Evolutionary conservation across 2,113 vertebrate genomes (phyloP).

Genomic region (Syrmaticus mikado): DNA sequence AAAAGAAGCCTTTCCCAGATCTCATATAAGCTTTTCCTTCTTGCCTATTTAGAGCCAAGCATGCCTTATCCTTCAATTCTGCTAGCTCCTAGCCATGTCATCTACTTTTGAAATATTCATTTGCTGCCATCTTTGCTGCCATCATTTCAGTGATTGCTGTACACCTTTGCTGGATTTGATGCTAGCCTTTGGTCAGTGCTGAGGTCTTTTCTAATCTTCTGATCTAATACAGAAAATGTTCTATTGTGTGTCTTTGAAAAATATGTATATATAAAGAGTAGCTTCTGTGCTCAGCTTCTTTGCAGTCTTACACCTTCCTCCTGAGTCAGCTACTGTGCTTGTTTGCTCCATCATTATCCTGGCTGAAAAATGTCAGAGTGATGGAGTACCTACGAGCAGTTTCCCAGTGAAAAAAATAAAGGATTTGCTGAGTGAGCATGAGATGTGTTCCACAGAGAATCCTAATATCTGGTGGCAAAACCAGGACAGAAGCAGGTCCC

Average conservation of each 20-base stretch:
- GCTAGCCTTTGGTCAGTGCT: background rate
- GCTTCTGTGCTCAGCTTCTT: conserved; percentile 17
- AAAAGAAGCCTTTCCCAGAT: background rate
- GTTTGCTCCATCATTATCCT: conserved; percentile 70
- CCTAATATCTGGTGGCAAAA: conserved; percentile 56
- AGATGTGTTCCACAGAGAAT: conserved; percentile 50
- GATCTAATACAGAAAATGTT: background rate
- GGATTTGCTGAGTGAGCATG: conserved; percentile 62
- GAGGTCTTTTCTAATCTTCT: background rate
- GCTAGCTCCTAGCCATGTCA: background rate
- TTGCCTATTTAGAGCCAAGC: background rate
- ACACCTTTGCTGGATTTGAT: background rate
- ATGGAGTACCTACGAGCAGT: conserved; percentile 70
- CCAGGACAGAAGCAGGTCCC: conserved; percentile 4
- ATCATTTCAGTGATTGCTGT: background rate
- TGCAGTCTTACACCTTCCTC: conserved; percentile 46
- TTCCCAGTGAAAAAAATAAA: conserved; percentile 54
- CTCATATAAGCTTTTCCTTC: background rate
- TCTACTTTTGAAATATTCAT: background rate
- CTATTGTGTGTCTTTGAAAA: background rate
- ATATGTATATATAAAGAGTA: background rate
- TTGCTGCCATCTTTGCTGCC: background rate
- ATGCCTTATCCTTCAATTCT: background rate
- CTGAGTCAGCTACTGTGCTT: conserved; percentile 73
- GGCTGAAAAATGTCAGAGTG: conserved; percentile 73